Conservation (phyloP, 1,140 invertebrate species). For the Popillia japonica region DNA sequence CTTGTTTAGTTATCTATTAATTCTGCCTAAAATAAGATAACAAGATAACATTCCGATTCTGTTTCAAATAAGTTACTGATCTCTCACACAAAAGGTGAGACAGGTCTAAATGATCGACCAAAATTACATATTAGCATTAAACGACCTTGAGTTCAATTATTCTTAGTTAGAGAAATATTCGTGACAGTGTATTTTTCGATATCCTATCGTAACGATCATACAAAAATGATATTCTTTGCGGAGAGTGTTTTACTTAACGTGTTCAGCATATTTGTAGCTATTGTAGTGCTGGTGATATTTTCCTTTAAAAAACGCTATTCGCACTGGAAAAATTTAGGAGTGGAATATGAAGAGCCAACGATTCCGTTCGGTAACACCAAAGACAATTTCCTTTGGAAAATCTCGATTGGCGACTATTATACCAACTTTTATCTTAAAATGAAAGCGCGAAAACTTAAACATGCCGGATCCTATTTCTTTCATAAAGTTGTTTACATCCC, state of each 20-base stretch:
- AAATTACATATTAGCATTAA: too few relatives aligned
- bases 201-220: too few relatives aligned
- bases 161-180: too few relatives aligned
- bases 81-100: too few relatives aligned
- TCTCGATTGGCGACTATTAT: constrained; percentile 53
- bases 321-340: constrained; percentile 41
- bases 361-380: constrained; percentile 40
- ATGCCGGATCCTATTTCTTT: constrained; percentile 62
- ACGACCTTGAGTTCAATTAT: too few relatives aligned
- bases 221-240: background rate
- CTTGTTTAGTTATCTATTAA: too few relatives aligned
- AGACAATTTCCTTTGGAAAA: constrained; percentile 49
- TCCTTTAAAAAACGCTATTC: background rate
- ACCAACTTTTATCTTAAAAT: constrained; percentile 50
- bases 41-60: too few relatives aligned
- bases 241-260: background rate
- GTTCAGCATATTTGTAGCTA: background rate
- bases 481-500: constrained; percentile 61
- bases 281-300: background rate
- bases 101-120: too few relatives aligned
- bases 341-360: constrained; percentile 2
- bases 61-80: too few relatives aligned
- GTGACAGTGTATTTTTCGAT: too few relatives aligned
- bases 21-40: too few relatives aligned
- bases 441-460: constrained; percentile 47